These are phyloP conservation scores for Tetragnatha versicolor DNA, from an alignment of 1,140 invertebrate genomes.

Conservation along the genomic window DNA sequence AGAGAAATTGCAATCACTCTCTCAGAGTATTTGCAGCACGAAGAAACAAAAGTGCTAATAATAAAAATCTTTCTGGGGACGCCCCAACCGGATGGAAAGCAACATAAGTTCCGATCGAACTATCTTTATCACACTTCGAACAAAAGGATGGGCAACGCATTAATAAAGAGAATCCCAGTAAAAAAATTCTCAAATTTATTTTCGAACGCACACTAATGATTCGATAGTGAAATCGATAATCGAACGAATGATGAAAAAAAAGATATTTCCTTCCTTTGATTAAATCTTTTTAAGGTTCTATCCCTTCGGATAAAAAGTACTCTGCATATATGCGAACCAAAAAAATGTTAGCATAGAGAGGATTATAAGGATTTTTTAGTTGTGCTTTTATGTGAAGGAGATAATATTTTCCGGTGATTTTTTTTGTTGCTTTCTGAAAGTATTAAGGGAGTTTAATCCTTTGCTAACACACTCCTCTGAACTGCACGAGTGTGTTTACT, in stretches of 20 bases:
- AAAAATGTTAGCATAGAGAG: conserved; percentile 5
- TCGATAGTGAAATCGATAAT: conserved; percentile 30
- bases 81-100: too few relatives aligned
- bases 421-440: conserved; percentile 27
- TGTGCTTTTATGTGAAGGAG: background rate
- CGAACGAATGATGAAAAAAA: conserved; percentile 7
- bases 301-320: conserved; percentile 12
- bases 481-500: background rate
- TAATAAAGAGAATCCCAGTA: conserved; percentile 5
- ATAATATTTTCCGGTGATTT: conserved; percentile 17
- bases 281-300: conserved; percentile 42
- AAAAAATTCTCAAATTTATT: conserved; percentile 26
- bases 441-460: conserved; percentile 21
- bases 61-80: too few relatives aligned
- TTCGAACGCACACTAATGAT: conserved; percentile 32
- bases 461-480: conserved; percentile 17
- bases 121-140: background rate
- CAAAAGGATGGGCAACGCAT: conserved; percentile 1
- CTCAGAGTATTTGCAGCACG: too few relatives aligned
- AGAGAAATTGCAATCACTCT: too few relatives aligned
- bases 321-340: too few relatives aligned
- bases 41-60: too few relatives aligned
- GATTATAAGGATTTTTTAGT: conserved; percentile 19
- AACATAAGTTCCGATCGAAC: conserved; percentile 3
- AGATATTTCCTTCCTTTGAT: conserved; percentile 18